Conservation (phyloP, 2,888 invertebrate species). For the Cynaeus angustus region DNA sequence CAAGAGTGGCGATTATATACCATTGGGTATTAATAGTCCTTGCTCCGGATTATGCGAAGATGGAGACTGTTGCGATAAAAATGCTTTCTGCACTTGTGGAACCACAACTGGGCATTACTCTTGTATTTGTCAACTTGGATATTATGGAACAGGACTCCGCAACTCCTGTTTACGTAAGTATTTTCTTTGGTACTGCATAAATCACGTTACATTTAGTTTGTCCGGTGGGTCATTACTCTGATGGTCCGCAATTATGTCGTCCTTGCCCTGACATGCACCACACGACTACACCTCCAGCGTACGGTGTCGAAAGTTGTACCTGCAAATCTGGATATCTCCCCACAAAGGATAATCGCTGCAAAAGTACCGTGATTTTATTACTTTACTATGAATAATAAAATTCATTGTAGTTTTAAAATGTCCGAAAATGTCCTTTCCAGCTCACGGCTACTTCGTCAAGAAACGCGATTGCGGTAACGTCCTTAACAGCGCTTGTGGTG, state of each 20-base stretch:
- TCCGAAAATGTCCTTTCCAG: slow-evolving; percentile 75
- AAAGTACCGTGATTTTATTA: slow-evolving; percentile 69
- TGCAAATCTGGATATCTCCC: slow-evolving; percentile 77
- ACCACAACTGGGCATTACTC: slow-evolving; percentile 80
- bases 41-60: slow-evolving; percentile 75
- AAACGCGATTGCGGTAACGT: slow-evolving; percentile 77
- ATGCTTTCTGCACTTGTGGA: slow-evolving; percentile 79
- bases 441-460: slow-evolving; percentile 80
- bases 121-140: slow-evolving; percentile 79
- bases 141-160: slow-evolving; percentile 77
- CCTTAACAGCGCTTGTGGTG: slow-evolving; percentile 81
- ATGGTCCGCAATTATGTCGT: slow-evolving; percentile 71
- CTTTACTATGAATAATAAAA: background rate
- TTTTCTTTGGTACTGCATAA: background rate
- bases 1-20: slow-evolving; percentile 76
- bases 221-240: slow-evolving; percentile 79
- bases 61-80: slow-evolving; percentile 75
- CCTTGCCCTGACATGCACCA: slow-evolving; percentile 80
- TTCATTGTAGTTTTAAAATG: slow-evolving; percentile 74
- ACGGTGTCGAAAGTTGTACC: slow-evolving; percentile 74
- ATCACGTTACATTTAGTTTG: slow-evolving; percentile 72
- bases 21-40: slow-evolving; percentile 70
- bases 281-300: slow-evolving; percentile 75
- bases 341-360: slow-evolving; percentile 73
- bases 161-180: slow-evolving; percentile 76